Evolutionary conservation across 2,113 vertebrate species (phyloP), one percentile per base, ranked within the genome.

Genomic region (Gobio gobio): DNA sequence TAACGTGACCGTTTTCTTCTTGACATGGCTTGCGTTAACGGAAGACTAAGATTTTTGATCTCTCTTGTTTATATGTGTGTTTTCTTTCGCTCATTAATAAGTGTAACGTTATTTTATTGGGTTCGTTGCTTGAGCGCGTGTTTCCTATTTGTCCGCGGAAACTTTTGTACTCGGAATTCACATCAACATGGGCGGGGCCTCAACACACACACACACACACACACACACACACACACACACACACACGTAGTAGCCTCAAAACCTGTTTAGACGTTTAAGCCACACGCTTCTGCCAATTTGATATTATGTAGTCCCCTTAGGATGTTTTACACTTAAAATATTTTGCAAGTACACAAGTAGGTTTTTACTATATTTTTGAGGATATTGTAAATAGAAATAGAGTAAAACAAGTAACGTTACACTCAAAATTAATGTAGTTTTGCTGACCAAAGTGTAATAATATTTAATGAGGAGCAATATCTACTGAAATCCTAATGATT

Each of bases 181-280:
- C 45, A 22, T 26, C 63, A 51, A 26, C 43, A 36, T 81, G 79
- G 79, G 79, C 63, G 79, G 79, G 29, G 79, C 24, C 51, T 79
- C 43, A 12, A 10, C 24, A 68, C n/a, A 86, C 12, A 5, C 6
- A 18, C 47, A 16, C n/a, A 75, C 5, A 90, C 63, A 68, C 73
- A 76, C 43, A 87, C 72, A 82, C n/a, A 51, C 61, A 22, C 33
- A 49, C 24, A 45, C 33, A 29, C 26, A 86, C 4, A 5, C 3
- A 18, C 24, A 4, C 14, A 54, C 7, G 22, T 22, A 78, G 76
- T n/a, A 40, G 51, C 54, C 20, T 36, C 5, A 59, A 59, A 78
- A 58, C 70, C 2, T 78, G 16, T n/a, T 59, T 59, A 40, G 20
- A 59, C 12, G 7, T 12, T 47, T n/a, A 43, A 70, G 20, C 20